Evolutionary conservation across 92 coral and sea anemone genomes (phyloP).

Genomic region (Blastomussa wellsi): DNA sequence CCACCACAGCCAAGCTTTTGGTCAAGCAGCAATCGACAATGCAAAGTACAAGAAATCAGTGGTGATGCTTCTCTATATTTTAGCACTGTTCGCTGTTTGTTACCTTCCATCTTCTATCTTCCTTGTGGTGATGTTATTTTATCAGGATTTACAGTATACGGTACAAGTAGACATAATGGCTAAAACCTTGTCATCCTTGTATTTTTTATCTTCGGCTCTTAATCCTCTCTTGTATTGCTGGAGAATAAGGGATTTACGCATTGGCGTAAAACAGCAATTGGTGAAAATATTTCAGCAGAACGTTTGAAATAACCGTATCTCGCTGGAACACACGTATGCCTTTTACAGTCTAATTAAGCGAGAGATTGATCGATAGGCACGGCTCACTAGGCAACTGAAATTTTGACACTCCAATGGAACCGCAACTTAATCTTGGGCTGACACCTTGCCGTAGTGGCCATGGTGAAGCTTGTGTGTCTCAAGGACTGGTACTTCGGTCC

Average conservation of each 20-base stretch:
- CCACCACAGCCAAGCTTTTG: neutral
- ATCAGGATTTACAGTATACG: neutral
- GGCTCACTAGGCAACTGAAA: too few relatives aligned
- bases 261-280: neutral
- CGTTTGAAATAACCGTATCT: neutral
- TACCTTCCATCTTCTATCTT: constrained; percentile 3
- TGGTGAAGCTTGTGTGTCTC: too few relatives aligned
- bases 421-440: too few relatives aligned
- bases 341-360: too few relatives aligned
- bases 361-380: too few relatives aligned
- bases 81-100: neutral
- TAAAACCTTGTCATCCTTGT: neutral
- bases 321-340: neutral
- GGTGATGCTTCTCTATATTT: neutral
- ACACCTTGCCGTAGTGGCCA: too few relatives aligned
- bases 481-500: too few relatives aligned
- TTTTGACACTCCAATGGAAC: too few relatives aligned
- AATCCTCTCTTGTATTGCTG: constrained; percentile 7
- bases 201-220: constrained; percentile 1
- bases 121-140: neutral
- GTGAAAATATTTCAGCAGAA: neutral
- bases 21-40: constrained; percentile 10
- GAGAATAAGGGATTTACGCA: constrained; percentile 4
- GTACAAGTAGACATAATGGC: neutral
- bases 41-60: constrained; percentile 18